These are phyloP conservation scores for Pantelozetes paolii DNA, from an alignment of 2,888 invertebrate species.

Conservation along the genomic window DNA sequence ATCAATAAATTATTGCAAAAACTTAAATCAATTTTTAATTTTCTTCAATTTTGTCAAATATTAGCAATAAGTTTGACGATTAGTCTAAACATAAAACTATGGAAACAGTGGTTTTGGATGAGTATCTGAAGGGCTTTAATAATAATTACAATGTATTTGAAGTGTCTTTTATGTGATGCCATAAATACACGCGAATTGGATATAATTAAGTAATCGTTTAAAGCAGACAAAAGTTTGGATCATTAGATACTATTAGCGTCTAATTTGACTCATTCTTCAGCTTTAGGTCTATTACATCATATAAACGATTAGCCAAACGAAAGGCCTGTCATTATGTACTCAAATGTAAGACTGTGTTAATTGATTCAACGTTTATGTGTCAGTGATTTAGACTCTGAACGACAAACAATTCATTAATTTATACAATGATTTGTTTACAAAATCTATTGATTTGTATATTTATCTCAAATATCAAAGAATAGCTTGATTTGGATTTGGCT, in stretches of 20 bases:
- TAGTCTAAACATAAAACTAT: no score
- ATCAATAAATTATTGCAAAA: neutral
- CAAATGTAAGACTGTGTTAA: neutral
- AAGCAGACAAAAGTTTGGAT: neutral
- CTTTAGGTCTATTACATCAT: neutral
- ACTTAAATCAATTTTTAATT: no score
- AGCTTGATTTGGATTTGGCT: no score
- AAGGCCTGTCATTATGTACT: conserved; percentile 3
- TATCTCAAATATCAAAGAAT: no score
- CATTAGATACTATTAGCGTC: conserved; percentile 7
- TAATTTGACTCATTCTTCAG: conserved; percentile 14
- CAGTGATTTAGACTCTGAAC: no score
- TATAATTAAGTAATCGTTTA: conserved; percentile 16
- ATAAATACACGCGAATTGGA: neutral
- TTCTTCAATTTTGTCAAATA: no score
- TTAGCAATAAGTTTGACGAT: no score
- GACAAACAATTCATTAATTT: no score
- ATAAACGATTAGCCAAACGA: neutral
- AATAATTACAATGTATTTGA: conserved; percentile 1
- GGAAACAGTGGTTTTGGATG: no score
- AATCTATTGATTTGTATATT: no score
- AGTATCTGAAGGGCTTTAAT: neutral
- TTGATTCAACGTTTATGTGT: neutral
- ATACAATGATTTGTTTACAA: no score
- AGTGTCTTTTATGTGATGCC: neutral